Percentiles rank a stretch among this genome's conserved stretches.
Evolutionary conservation across 2,888 invertebrate species (phyloP).

Genomic region (Megamerina dolium): DNA sequence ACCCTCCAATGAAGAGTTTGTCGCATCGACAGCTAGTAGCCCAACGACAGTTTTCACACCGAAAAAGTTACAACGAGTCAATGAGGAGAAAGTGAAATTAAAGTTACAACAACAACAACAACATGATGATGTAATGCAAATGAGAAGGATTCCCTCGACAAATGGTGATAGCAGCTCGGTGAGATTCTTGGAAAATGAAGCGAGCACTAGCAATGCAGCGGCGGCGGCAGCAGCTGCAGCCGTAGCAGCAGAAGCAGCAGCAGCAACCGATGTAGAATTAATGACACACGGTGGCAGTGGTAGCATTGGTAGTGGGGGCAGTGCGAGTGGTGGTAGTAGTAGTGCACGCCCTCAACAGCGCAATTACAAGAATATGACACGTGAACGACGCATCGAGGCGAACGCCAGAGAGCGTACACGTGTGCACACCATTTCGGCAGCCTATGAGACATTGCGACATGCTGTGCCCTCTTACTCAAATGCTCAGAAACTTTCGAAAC

Average conservation of each 20-base stretch:
- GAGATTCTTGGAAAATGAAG: not conserved
- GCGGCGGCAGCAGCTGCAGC: not conserved
- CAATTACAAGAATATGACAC: conserved; percentile 93
- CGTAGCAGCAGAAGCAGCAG: not conserved
- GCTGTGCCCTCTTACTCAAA: conserved; percentile 88
- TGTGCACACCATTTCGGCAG: conserved; percentile 93
- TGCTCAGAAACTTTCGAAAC: conserved; percentile 87
- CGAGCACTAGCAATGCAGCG: not conserved
- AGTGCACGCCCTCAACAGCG: conserved; percentile 59
- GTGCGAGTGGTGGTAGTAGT: conserved; percentile 11
- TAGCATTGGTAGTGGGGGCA: conserved; percentile 4
- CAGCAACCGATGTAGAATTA: not conserved
- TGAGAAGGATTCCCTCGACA: no score
- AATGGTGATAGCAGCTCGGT: no score
- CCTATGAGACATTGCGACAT: conserved; percentile 80
- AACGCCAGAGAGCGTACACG: conserved; percentile 88
- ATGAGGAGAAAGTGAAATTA: not conserved
- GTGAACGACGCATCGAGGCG: conserved; percentile 87
- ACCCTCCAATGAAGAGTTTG: conserved; percentile 18
- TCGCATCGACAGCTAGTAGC: conserved; percentile 19
- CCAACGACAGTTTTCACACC: not conserved
- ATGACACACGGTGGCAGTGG: conserved; percentile 1
- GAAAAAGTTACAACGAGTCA: not conserved
- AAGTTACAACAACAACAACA: not conserved
- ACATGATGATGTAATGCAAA: not conserved